Conservation (phyloP, 2,113 vertebrate species). For the Pionites leucogaster region DNA sequence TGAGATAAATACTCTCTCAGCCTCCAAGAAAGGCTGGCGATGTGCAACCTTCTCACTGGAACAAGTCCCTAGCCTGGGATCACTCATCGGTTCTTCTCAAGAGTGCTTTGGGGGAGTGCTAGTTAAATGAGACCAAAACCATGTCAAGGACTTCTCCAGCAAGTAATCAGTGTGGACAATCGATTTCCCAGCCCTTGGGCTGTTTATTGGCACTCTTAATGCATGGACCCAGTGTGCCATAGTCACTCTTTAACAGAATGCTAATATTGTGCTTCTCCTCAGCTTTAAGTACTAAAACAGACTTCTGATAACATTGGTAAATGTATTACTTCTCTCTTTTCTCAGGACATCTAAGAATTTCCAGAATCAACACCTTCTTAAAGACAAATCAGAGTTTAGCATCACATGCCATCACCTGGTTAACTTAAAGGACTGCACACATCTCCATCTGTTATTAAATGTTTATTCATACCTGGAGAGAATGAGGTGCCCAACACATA, state of each 20-base stretch:
- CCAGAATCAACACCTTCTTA: background rate
- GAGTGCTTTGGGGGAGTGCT: background rate
- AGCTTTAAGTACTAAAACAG: background rate
- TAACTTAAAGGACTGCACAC: background rate
- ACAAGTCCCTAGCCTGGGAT: background rate
- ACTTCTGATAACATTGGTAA: background rate
- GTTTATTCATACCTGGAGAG: background rate
- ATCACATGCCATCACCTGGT: background rate
- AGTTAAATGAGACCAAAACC: background rate
- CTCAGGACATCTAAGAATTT: background rate
- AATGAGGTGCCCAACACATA: background rate
- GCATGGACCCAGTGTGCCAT: background rate
- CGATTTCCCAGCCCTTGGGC: background rate
- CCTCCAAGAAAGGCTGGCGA: background rate
- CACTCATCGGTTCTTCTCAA: background rate
- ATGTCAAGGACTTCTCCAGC: background rate
- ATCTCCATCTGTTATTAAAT: background rate
- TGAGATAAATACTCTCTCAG: background rate
- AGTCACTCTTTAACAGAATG: background rate
- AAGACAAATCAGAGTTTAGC: background rate
- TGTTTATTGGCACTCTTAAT: background rate
- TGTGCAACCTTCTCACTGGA: background rate
- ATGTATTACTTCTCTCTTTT: background rate
- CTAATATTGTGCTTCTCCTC: background rate
- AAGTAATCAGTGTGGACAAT: background rate